Base-by-base conservation (phyloP, 2,888 invertebrate genomes). In the Alloscopus bannaensis region DNA sequence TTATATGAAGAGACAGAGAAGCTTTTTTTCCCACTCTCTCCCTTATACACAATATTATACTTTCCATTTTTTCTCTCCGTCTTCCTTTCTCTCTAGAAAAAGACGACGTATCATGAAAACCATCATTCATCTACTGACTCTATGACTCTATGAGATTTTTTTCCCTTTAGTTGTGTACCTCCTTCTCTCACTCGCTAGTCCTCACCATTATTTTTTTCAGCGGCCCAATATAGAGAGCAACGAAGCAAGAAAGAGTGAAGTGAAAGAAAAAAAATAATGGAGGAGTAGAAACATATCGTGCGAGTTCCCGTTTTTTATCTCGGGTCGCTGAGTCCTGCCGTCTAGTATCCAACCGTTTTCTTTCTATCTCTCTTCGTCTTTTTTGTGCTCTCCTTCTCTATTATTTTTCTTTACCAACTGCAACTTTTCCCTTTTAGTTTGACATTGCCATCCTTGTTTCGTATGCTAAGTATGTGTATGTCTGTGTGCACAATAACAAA, bases 271-370 rank as follows among this genome's bases (percentile, higher is more conserved):
- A 20, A 45, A 62, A 42, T 20, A 55, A 42, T 18, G 42, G 24
- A 42, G 42, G 42, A 62, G 13, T 62, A 62, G 52, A 28, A 70
- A 50, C 62, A 62, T 71, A 71, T 52, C 60, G 36, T 60, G 50
- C 62, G 36, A 62, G 71, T 71, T 73, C n/a, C 62, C 62, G 59
- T 69, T 70, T 62, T 57, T 64, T 31, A 52, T 66, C 59, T 66
- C 75, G 75, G 75, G 75, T 75, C 75, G 66, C 65, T 75, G 75
- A 45, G 45, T 75, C 45, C 66, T 52, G 29, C 36, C 45, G 24
- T 24, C 20, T 52, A 11, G 52, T 57, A 50, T n/a, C 50, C 50
- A 50, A 11, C 50, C 50, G 50, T 57, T 31, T 31, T 57, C 20
- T 55, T 24, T 24, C 8, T 6, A 8, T 36, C 13, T 36, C 13